Evolutionary conservation across 2,888 invertebrate species (phyloP), one percentile per base, ranked within the genome.

Genomic region (Cataglyphis albicans): DNA sequence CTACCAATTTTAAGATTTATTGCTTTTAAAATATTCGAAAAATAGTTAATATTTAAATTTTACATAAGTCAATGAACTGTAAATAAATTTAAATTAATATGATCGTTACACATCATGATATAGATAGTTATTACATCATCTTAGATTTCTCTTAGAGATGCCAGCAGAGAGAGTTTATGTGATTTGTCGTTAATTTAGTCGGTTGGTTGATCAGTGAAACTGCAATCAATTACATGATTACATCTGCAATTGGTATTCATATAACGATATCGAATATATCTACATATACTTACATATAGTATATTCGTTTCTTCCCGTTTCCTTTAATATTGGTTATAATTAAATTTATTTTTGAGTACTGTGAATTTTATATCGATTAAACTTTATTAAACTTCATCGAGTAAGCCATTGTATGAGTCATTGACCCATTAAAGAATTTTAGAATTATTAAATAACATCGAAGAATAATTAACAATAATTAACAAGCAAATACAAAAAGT

Each of bases 211-310:
- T 44, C 21, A 70, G 44, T 21, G 25, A 80, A 5, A 70, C 44
- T 80, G 44, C 72, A 35, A 59, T 80, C 59, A 70, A 78, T 80
- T 80, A 80, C 72, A 44, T 59, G 59, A 80, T 59, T 80, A 80
- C 78, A 59, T 78, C 35, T 59, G 59, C 59, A 59, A 80, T 32
- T 32, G 21, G 41, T 32, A 70, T 18, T 38, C 55, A 10, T 41
- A 9, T 32, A 32, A 44, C 57, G 57, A 41, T 57, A 38, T 57
- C 9, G 32, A 32, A 57, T 57, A 15, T 18, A 38, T 7, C 18
- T 59, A 41, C n/a, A 10, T 38, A 70, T 2, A 70, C 12, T 12
- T 59, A 41, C n/a, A 10, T 41, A 70, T 2, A 70, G 15, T 38
- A 35, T 70, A 80, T 80, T 25, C 12, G 35, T 59, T 72, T 59